Evolutionary conservation across 2,113 vertebrate species (phyloP).

Genomic region (Epinephelus lanceolatus): DNA sequence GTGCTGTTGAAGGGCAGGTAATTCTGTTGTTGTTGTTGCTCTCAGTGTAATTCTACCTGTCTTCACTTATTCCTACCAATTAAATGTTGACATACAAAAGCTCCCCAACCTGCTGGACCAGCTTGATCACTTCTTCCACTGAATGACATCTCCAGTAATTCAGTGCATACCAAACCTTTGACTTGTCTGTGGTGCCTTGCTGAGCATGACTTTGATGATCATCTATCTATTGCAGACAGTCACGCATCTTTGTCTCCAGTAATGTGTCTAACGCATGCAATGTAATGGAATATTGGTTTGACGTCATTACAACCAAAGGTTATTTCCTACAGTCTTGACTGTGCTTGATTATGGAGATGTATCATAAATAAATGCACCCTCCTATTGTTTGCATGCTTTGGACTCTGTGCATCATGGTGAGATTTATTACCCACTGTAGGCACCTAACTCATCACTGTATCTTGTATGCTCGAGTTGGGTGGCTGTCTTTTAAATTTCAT

Average conservation of each 20-base stretch:
- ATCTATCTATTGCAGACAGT: not conserved
- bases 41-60: not conserved
- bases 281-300: conserved; percentile 6
- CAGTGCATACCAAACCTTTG: conserved; percentile 40
- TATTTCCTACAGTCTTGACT: not conserved
- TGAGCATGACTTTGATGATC: not conserved
- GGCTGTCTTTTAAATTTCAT: too few relatives aligned
- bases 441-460: too few relatives aligned
- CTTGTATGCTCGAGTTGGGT: too few relatives aligned
- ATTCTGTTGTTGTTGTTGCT: not conserved
- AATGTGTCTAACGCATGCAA: not conserved
- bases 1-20: not conserved
- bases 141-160: conserved; percentile 2
- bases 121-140: conserved; percentile 14
- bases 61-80: not conserved
- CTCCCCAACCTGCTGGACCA: conserved; percentile 52
- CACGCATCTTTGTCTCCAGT: not conserved
- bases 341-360: too few relatives aligned
- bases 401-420: too few relatives aligned
- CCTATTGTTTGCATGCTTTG: too few relatives aligned
- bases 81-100: not conserved
- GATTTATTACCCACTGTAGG: too few relatives aligned
- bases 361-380: not conserved
- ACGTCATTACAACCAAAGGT: not conserved
- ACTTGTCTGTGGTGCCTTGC: not conserved